Evolutionary conservation across 2,888 invertebrate species (phyloP).

Genomic region (Caenorhabditis virilis): DNA sequence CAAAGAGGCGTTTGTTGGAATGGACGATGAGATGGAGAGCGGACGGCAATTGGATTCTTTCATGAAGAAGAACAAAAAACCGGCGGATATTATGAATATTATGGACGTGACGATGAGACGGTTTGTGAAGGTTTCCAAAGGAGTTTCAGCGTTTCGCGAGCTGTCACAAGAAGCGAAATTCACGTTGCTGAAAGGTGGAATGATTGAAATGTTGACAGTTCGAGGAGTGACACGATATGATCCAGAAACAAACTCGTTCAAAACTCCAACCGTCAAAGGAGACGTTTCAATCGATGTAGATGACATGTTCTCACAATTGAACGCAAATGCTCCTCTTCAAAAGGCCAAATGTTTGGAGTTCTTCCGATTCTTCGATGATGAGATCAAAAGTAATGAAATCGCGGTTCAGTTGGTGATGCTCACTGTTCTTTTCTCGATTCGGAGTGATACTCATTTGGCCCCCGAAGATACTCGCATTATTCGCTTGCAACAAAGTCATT

Average conservation of each 20-base stretch:
- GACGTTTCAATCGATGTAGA: slow-evolving; percentile 23
- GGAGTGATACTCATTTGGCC: slow-evolving; percentile 37
- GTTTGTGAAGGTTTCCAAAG: slow-evolving; percentile 64
- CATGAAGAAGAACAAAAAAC: slow-evolving; percentile 53
- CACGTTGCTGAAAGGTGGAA: slow-evolving; percentile 62
- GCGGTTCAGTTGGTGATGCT: slow-evolving; percentile 59
- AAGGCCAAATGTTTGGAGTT: slow-evolving; percentile 59
- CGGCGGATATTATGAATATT: slow-evolving; percentile 65
- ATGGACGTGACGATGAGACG: slow-evolving; percentile 67
- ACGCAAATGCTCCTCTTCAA: slow-evolving; percentile 46
- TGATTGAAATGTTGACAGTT: slow-evolving; percentile 66
- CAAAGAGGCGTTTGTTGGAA: slow-evolving; percentile 55
- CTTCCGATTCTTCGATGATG: slow-evolving; percentile 56
- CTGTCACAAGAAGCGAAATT: slow-evolving; percentile 65
- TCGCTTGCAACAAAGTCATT: slow-evolving; percentile 27
- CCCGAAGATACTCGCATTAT: slow-evolving; percentile 43
- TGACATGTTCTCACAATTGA: slow-evolving; percentile 64
- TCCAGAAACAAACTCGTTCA: slow-evolving; percentile 51
- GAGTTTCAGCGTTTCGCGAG: slow-evolving; percentile 60
- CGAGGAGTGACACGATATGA: slow-evolving; percentile 63
- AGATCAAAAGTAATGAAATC: slow-evolving; percentile 57
- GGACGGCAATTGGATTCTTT: slow-evolving; percentile 50
- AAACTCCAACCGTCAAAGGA: slow-evolving; percentile 46
- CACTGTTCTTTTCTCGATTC: slow-evolving; percentile 56
- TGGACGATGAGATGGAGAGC: slow-evolving; percentile 60